phyloP scores from a whole-genome alignment of 1,140 invertebrate species.

The Caenorhabditis briggsae region DNA sequence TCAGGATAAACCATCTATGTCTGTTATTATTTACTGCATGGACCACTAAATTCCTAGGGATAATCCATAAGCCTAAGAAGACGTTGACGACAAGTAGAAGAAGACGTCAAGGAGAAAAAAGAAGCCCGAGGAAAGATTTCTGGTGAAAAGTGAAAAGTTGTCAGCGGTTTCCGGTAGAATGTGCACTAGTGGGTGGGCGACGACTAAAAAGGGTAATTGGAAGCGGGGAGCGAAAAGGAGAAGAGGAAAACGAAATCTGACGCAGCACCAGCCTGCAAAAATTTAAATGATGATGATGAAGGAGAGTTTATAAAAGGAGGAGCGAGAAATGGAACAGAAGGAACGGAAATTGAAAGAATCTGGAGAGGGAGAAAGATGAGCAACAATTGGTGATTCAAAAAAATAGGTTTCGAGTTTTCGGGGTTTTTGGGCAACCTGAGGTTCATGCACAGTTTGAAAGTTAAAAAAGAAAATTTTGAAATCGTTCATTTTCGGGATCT shows the following conservation, averaged over 20 bases:
- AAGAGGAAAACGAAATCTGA: constrained; percentile 51
- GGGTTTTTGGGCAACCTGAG: too few species aligned
- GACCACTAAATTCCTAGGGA: background rate
- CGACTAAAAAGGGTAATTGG: constrained; percentile 52
- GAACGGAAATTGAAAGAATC: background rate
- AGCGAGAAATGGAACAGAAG: background rate
- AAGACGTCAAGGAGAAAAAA: constrained; percentile 6
- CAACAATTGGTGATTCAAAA: background rate
- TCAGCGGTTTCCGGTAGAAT: constrained; percentile 47
- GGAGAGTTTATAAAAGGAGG: background rate
- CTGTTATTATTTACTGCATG: background rate
- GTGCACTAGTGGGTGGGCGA: background rate
- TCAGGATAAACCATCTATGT: background rate
- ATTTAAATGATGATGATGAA: constrained; percentile 6
- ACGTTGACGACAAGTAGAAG: background rate
- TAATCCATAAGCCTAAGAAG: background rate
- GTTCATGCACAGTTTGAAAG: too few species aligned
- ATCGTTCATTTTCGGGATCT: too few species aligned
- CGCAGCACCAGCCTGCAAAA: background rate
- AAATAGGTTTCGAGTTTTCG: too few species aligned
- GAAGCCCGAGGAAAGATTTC: background rate
- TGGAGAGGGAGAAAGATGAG: background rate
- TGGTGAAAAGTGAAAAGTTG: constrained; percentile 53
- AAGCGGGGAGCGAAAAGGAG: constrained; percentile 23
- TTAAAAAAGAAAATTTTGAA: too few species aligned